Base-by-base conservation (phyloP, 2,797 vertebrate genomes). In the Clamator glandarius region DNA sequence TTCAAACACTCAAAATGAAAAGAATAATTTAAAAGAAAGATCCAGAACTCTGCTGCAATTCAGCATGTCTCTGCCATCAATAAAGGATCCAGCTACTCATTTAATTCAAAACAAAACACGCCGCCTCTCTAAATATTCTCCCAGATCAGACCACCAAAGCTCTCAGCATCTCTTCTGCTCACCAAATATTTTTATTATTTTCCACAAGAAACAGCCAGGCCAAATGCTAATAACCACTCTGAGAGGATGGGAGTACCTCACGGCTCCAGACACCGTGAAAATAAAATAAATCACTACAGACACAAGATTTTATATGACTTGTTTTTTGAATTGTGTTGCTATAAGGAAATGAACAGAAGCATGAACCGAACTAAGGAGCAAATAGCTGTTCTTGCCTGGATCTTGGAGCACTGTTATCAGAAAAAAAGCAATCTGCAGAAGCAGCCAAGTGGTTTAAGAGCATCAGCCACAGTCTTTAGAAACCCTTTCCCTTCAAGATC, bases 101-200 rank as follows among this genome's bases (percentile, higher is more conserved):
- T 87, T 80, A 72, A 93, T 83, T 92, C 95, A 84, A 97, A 96
- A 96, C 66, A 89, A 96, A 93, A 94, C 93, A 90, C 12, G 31
- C 89, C 96, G 84, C 93, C 93, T 96, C 91, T 74, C 90, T 96
- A 95, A 97, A 92, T 62, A 95, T 76, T 90, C 96, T 96, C 95
- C 89, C 95, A 88, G 89, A 94, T 94, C 96, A 97, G 97, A 97
- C 97, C 97, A 98, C 96, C 97, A 97, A 97, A 97, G 96, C 89
- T 95, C 96, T 97, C 97, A 91, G 75, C 96, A 86, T 96, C 96
- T 95, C 88, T 96, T 90, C 90, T 93, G 95, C 96, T 95, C 96
- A 97, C 96, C 96, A 98, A 97, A 97, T 95, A 97, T 97, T 98
- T 98, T 97, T 94, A 97, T 97, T 95, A 96, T 97, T 98, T 98